Base-by-base conservation (phyloP, 2,113 vertebrate genomes). In the Rissa tridactyla region DNA sequence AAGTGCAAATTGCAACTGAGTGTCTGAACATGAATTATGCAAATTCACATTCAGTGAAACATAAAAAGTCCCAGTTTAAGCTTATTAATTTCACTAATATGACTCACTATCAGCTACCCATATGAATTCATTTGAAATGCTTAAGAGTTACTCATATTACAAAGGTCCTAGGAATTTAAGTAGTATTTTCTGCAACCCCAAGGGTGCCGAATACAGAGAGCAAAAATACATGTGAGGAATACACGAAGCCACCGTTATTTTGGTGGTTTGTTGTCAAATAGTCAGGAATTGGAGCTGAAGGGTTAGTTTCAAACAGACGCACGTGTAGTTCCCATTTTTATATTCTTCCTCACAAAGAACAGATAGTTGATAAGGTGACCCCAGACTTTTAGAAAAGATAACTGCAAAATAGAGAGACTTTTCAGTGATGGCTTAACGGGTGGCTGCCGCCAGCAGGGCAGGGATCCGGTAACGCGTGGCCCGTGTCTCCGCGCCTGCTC, bases 21-120 rank as follows among this genome's bases (percentile, higher is more conserved):
- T 58, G 58, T 92, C 84, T 86, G 83, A 90, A 81, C 49, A 80
- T 84, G 49, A 96, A 96, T 94, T 93, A 94, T 93, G 89, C 34
- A 93, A 95, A 94, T 87, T 76, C 13, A 34, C 30, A 65, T 94
- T 88, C 21, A 68, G 19, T 57, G 76, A 66, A 90, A 77, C 87
- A 46, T 68, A 69, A 75, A 85, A 92, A 85, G 47, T 92, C 81
- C 61, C 66, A 54, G 30, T 88, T 95, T 69, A 85, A 90, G 61
- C 68, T 94, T 94, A 93, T 87, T 95, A 92, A 94, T 72, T 95
- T 92, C 80, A 82, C 30, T 96, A 92, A 91, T 96, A 82, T 84
- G 47, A 80, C 42, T 93, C n/a, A 12, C 14, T 70, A 60, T 82
- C 38, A 68, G 58, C 42, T 89, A 54, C 27, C 69, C 42, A 73